Percentiles rank a stretch among this genome's conserved stretches.
phyloP scores from a whole-genome alignment of 2,113 vertebrate genomes.

The Lanius ludovicianus region DNA sequence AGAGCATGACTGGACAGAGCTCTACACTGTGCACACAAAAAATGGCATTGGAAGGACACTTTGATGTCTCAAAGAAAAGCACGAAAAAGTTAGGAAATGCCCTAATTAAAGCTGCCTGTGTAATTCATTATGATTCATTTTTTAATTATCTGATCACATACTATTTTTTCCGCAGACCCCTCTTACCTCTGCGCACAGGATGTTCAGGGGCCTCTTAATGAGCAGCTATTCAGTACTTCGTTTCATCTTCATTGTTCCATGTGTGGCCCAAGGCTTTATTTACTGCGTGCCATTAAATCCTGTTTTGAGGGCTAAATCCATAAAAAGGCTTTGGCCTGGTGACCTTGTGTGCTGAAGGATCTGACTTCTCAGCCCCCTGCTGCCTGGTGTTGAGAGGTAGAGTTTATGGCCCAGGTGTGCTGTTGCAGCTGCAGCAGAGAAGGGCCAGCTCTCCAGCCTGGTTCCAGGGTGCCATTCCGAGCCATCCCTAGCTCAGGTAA shows the following conservation, averaged over 20 bases:
- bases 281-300: conserved; percentile 46
- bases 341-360: conserved; percentile 27
- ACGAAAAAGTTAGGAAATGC: conserved; percentile 18
- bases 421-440: not conserved
- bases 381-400: conserved; percentile 19
- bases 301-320: conserved; percentile 59
- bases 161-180: conserved; percentile 41
- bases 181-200: conserved; percentile 44
- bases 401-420: conserved; percentile 56
- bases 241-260: conserved; percentile 65
- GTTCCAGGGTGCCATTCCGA: rapidly evolving
- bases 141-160: conserved; percentile 27
- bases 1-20: not conserved
- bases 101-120: conserved; percentile 21
- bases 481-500: not conserved
- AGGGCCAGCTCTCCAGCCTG: not conserved
- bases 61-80: not conserved
- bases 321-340: conserved; percentile 58
- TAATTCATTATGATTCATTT: conserved; percentile 57
- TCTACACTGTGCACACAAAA: not conserved
- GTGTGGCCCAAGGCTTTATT: conserved; percentile 64
- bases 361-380: conserved; percentile 3
- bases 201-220: conserved; percentile 41
- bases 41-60: not conserved
- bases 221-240: conserved; percentile 30